These are phyloP conservation scores for Collichthys lucidus DNA, from an alignment of 2,113 vertebrate genomes.

Conservation along the genomic window DNA sequence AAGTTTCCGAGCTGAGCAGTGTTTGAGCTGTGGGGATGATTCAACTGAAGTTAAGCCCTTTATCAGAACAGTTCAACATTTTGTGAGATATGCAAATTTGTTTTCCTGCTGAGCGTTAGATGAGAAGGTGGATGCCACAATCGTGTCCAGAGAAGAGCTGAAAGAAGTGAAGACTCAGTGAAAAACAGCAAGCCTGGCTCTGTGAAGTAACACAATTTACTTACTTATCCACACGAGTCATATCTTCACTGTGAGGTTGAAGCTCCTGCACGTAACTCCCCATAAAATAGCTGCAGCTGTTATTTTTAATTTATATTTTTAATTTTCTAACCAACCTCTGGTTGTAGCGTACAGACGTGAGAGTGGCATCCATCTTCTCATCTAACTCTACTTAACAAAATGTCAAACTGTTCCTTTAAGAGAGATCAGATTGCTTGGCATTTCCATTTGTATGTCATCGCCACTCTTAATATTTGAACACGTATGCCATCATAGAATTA, in stretches of 20 bases:
- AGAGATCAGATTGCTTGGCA: slow-evolving; percentile 17
- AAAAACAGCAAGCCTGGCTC: not conserved
- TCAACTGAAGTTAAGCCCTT: not conserved
- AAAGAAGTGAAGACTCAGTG: not conserved
- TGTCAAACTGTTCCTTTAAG: not conserved
- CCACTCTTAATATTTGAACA: not conserved
- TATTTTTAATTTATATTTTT: too few relatives aligned
- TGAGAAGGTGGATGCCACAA: not conserved
- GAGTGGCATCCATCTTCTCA: not conserved
- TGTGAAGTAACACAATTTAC: not conserved
- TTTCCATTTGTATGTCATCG: slow-evolving; percentile 33
- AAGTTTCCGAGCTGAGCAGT: not conserved
- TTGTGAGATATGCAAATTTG: not conserved
- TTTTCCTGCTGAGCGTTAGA: not conserved
- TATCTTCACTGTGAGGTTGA: not conserved
- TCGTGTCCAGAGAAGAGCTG: too few relatives aligned
- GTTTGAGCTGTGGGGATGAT: not conserved
- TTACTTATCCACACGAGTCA: not conserved
- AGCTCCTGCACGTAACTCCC: too few relatives aligned
- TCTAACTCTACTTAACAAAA: not conserved
- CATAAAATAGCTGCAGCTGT: too few relatives aligned
- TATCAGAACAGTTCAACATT: not conserved
- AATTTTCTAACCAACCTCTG: not conserved
- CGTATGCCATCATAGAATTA: slow-evolving; percentile 2
- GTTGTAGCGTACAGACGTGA: not conserved